Evolutionary conservation across 2,888 invertebrate genomes (phyloP).

Genomic region (Exephanes ischioxanthus): DNA sequence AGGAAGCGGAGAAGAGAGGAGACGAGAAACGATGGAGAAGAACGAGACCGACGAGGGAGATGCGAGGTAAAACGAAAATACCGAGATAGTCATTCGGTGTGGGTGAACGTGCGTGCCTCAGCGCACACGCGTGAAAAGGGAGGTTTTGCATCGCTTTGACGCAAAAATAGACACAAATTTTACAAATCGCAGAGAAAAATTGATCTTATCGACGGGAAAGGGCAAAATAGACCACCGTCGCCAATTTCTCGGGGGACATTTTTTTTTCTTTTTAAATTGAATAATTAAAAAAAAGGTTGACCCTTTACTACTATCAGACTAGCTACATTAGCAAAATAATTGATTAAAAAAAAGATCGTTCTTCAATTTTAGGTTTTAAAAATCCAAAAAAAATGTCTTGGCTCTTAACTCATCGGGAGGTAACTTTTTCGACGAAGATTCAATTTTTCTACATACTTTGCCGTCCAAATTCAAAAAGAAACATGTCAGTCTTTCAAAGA

Average conservation of each 20-base stretch:
- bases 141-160: background rate
- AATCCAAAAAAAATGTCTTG: background rate
- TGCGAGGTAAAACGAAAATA: slow-evolving; percentile 1
- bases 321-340: too few species aligned
- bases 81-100: background rate
- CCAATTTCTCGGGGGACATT: background rate
- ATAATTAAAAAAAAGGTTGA: background rate
- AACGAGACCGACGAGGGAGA: background rate
- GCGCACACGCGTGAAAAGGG: background rate
- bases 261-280: background rate
- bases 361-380: background rate
- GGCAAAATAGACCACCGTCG: too few species aligned
- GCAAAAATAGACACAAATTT: background rate
- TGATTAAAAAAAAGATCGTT: too few species aligned
- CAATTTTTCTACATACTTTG: background rate
- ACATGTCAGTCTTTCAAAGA: too few species aligned
- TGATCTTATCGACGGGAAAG: too few species aligned
- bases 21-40: background rate
- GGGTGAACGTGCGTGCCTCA: background rate
- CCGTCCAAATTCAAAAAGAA: too few species aligned
- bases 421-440: too few species aligned
- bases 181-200: background rate
- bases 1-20: slow-evolving; percentile 46
- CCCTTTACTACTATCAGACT: background rate
- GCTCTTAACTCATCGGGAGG: background rate